Evolutionary conservation across 2,113 vertebrate species (phyloP).

Genomic region (Axis porcinus): DNA sequence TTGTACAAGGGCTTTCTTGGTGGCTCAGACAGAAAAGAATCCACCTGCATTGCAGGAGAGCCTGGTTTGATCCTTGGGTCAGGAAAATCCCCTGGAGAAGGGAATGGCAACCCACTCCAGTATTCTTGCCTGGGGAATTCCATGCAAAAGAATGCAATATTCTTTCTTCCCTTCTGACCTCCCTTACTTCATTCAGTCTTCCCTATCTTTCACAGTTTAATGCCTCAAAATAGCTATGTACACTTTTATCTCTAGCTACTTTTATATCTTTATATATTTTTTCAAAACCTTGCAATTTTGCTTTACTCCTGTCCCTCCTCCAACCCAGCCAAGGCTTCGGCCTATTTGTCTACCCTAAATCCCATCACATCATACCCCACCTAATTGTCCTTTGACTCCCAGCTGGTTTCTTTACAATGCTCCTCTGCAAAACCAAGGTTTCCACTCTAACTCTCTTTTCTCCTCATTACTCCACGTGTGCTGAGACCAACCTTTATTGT

Average conservation of each 20-base stretch:
- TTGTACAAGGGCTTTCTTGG: background rate
- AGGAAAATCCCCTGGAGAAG: background rate
- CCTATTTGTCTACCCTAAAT: background rate
- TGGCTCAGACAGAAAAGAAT: background rate
- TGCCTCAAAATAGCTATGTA: background rate
- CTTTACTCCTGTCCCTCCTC: background rate
- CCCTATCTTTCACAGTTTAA: background rate
- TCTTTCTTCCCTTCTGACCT: background rate
- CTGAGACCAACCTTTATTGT: background rate
- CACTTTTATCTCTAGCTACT: background rate
- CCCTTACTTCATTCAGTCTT: background rate
- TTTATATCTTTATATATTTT: background rate
- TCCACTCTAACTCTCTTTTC: background rate
- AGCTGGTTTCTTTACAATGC: background rate
- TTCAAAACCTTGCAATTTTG: background rate
- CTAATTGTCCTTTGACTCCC: background rate
- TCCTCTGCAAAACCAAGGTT: background rate
- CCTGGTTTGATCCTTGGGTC: background rate
- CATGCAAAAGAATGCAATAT: background rate
- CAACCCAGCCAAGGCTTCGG: background rate
- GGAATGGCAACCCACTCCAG: background rate
- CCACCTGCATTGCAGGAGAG: background rate
- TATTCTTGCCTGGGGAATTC: background rate
- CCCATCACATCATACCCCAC: accelerated
- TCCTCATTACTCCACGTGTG: background rate